A percentile compares a stretch with the other conserved stretches of the same genome.
phyloP scores from a whole-genome alignment of 2,797 vertebrate genomes.

The Sebastes taczanowskii region DNA sequence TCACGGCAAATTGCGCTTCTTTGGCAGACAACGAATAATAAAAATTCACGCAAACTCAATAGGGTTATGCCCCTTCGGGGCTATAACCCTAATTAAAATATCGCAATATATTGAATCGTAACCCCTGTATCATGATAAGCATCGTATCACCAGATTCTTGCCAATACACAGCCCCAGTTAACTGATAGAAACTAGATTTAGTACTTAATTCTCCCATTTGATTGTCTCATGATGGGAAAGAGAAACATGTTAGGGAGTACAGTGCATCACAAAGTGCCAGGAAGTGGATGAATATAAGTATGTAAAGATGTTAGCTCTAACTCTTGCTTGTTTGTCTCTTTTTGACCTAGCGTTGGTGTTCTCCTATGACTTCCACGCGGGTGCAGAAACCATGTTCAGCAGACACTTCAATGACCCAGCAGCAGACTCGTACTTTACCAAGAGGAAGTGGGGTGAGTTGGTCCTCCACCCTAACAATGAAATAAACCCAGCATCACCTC shows the following conservation, averaged over 20 bases:
- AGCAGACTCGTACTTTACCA: conserved; percentile 97
- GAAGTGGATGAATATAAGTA: background rate
- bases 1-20: no score
- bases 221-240: background rate
- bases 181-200: background rate
- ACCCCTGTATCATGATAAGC: no score
- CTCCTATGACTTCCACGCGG: conserved; percentile 98
- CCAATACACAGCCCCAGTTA: no score
- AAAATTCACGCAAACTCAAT: no score
- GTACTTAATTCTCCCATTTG: background rate
- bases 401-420: conserved; percentile 97
- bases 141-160: no score
- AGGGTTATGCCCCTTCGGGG: no score
- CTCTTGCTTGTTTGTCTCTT: background rate
- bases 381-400: conserved; percentile 98
- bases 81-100: no score
- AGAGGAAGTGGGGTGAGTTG: conserved; percentile 98
- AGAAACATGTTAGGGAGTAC: background rate
- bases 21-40: no score
- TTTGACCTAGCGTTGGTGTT: conserved; percentile 92
- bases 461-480: background rate
- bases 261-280: background rate
- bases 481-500: conserved; percentile 23
- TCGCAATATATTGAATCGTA: no score
- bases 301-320: background rate